A percentile compares a stretch with the other conserved stretches of the same genome.
Conservation (phyloP, 2,888 invertebrate species). For the Cosmorhoe ocellata region DNA sequence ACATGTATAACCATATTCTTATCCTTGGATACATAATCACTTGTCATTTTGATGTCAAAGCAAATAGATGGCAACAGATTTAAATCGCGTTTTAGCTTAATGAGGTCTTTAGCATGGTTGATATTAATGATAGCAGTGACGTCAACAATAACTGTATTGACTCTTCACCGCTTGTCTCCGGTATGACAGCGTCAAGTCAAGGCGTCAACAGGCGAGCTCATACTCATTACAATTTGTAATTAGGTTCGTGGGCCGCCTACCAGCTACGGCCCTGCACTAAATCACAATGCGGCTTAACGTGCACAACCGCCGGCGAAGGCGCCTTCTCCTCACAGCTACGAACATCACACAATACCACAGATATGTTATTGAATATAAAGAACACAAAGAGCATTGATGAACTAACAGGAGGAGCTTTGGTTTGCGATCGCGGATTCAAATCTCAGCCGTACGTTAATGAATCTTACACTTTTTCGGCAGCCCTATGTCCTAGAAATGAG, state of each 20-base stretch:
- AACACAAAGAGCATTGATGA: constrained; percentile 36
- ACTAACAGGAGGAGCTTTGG: constrained; percentile 15
- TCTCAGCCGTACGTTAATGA: too few relatives aligned
- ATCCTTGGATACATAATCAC: too few relatives aligned
- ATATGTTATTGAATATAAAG: constrained; percentile 72
- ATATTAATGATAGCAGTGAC: too few relatives aligned
- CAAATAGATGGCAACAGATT: too few relatives aligned
- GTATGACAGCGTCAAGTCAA: constrained; percentile 22
- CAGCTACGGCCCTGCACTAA: constrained; percentile 68
- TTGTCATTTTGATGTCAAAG: too few relatives aligned
- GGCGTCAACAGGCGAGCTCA: constrained; percentile 59
- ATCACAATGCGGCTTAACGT: constrained; percentile 65
- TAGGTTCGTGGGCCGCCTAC: constrained; percentile 70
- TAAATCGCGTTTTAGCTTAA: too few relatives aligned
- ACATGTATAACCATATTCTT: too few relatives aligned
- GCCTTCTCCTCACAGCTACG: constrained; percentile 48
- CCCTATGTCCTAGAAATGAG: too few relatives aligned
- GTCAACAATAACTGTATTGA: constrained; percentile 32
- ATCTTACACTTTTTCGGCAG: too few relatives aligned
- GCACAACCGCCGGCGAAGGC: constrained; percentile 44
- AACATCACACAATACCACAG: constrained; percentile 63
- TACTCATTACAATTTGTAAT: constrained; percentile 80
- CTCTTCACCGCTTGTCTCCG: constrained; percentile 35
- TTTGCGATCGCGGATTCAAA: too few relatives aligned
- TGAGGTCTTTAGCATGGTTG: too few relatives aligned